These are phyloP conservation scores for Nemoura dubitans DNA, from an alignment of 2,888 invertebrate genomes.

Conservation along the genomic window DNA sequence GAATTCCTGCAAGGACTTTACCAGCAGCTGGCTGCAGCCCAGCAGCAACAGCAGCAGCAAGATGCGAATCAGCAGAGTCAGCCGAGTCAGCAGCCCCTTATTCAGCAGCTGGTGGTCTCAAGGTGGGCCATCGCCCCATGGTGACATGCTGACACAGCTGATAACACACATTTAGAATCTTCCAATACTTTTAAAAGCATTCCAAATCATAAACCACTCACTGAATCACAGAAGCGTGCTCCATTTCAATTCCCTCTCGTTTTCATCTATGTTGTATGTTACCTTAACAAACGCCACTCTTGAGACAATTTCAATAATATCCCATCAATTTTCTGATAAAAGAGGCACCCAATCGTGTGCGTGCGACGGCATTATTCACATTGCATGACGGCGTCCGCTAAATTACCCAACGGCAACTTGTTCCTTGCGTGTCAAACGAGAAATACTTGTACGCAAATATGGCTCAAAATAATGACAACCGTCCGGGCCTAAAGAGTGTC, in stretches of 20 bases:
- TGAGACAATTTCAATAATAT: too few species aligned
- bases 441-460: not conserved
- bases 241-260: too few species aligned
- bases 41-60: conserved; percentile 30
- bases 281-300: too few species aligned
- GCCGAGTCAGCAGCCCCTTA: not conserved
- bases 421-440: not conserved
- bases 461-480: not conserved
- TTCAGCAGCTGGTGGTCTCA: conserved; percentile 45
- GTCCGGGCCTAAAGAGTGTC: not conserved
- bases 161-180: too few species aligned
- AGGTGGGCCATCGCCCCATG: conserved; percentile 23
- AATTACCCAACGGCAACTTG: not conserved
- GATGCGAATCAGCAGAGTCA: conserved; percentile 22
- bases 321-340: too few species aligned
- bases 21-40: conserved; percentile 44
- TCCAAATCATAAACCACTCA: too few species aligned
- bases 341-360: not conserved
- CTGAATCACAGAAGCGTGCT: too few species aligned
- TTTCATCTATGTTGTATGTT: too few species aligned
- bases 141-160: not conserved
- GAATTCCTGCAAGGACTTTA: conserved; percentile 44
- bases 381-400: not conserved
- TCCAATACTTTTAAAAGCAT: too few species aligned
- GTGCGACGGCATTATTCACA: not conserved